Conservation (phyloP, 2,888 invertebrate genomes). For the Drosophila maculinotata region DNA sequence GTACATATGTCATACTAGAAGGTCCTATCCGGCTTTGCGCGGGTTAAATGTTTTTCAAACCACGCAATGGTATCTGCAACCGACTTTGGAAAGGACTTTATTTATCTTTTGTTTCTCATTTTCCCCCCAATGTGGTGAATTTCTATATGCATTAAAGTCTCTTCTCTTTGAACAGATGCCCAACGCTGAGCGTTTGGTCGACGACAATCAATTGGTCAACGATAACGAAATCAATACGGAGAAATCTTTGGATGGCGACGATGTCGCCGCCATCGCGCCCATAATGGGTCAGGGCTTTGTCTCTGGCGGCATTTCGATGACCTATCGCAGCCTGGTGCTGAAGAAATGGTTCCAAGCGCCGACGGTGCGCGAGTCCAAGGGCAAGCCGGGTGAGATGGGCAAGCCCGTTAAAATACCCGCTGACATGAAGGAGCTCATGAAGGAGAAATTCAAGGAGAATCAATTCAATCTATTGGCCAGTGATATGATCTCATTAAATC, state of each 20-base stretch:
- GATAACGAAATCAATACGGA: constrained; percentile 85
- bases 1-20: too few relatives aligned
- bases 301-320: constrained; percentile 82
- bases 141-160: background rate
- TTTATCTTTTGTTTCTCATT: too few relatives aligned
- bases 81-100: too few relatives aligned
- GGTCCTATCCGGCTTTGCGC: too few relatives aligned
- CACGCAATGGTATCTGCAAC: too few relatives aligned
- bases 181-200: constrained; percentile 82
- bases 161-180: constrained; percentile 59
- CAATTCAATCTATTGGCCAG: constrained; percentile 99
- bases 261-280: constrained; percentile 48
- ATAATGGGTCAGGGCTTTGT: constrained; percentile 78
- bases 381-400: constrained; percentile 96
- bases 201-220: constrained; percentile 84
- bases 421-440: constrained; percentile 94
- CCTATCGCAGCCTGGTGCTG: constrained; percentile 85
- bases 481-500: constrained; percentile 98
- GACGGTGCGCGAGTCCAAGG: constrained; percentile 88
- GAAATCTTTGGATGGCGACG: constrained; percentile 82
- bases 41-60: too few relatives aligned
- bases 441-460: constrained; percentile 98
- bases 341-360: constrained; percentile 91
- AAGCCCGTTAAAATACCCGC: constrained; percentile 95
- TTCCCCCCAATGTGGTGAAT: too few relatives aligned